Conservation (phyloP, 2,113 vertebrate genomes). For the Myocastor coypus region DNA sequence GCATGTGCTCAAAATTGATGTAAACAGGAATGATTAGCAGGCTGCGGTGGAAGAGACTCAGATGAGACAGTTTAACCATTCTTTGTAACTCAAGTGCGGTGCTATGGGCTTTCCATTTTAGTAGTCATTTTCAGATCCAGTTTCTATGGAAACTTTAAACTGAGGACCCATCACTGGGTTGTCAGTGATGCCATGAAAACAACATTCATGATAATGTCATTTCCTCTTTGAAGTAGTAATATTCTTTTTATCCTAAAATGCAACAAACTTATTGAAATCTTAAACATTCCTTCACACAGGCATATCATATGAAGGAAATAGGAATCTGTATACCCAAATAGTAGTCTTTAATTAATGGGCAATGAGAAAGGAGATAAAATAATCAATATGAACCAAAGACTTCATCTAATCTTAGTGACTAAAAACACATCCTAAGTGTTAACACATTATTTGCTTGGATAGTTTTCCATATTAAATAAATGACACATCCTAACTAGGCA, state of each 20-base stretch:
- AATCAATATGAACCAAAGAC: background rate
- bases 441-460: background rate
- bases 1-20: background rate
- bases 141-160: constrained; percentile 68
- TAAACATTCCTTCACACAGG: constrained; percentile 36
- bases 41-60: background rate
- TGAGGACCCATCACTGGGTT: background rate
- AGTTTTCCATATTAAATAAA: background rate
- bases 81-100: background rate
- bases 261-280: background rate
- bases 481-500: background rate
- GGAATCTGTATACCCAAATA: background rate
- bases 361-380: background rate
- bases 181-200: constrained; percentile 57
- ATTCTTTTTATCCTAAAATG: background rate
- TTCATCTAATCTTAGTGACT: background rate
- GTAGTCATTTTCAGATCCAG: background rate
- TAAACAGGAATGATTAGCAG: background rate
- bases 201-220: constrained; percentile 11
- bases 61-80: background rate
- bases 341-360: background rate
- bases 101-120: background rate
- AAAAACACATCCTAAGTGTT: background rate
- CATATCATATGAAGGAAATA: background rate
- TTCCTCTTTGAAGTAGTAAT: background rate